Base-by-base conservation (phyloP, 2,113 vertebrate genomes). In the Archocentrus centrarchus region DNA sequence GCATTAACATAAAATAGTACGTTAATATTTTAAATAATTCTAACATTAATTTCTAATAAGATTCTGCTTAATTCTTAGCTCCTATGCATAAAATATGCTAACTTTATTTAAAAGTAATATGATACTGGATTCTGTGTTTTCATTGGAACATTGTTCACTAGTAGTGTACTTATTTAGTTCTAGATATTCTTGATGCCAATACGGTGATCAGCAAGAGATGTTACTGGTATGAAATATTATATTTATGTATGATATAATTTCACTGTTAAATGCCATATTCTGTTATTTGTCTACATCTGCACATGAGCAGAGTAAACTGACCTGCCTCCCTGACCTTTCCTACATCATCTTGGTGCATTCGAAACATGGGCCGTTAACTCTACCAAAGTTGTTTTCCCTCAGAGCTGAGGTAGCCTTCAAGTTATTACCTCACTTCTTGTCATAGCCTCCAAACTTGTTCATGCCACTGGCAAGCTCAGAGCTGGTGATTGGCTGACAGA, bases 401-500 rank as follows among this genome's bases (percentile, higher is more conserved):
- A 32, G 61, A 81, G 32, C 2, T 47, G 61, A 82, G 39, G 22
- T 47, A 57, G n/a, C 50, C 30, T 64, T 86, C 85, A 80, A 32
- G 75, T 83, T 85, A 76, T 53, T 66, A 15, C 61, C 80, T 86
- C 68, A 60, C 30, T 79, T 89, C 53, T 86, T 85, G 84, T 92
- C 89, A 81, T 66, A 84, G 82, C 60, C 37, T 82, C 82, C 22
- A 10, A 82, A 90, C 78, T 84, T 77, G 63, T 68, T 75, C 82
- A 77, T 85, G 77, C 86, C 82, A 88, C 85, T 91, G 53, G 82
- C 63, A 44, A 76, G 22, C 86, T 83, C 55, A 22, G 83, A 85
- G 88, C 58, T 32, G 32, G 76, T 47, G 86, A 94, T 95, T 95
- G 94, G 94, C 78, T 59, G 87, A 91, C 79, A 82, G 77, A 75